Evolutionary conservation across 2,797 vertebrate genomes (phyloP), one percentile per base, ranked within the genome.

Genomic region (Anguilla pacifica): DNA sequence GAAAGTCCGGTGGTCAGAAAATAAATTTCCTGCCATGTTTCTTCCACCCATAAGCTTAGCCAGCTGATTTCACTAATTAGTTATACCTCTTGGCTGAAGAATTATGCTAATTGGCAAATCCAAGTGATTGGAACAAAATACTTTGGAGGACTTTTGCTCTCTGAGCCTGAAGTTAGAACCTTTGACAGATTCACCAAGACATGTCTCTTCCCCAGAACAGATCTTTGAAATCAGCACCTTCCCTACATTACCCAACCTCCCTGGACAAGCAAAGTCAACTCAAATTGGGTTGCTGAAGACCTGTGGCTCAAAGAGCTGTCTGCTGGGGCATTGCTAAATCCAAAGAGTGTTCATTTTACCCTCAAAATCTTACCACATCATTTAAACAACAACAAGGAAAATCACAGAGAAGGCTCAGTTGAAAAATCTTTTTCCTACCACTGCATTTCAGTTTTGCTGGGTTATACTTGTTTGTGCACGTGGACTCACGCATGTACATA

Each of bases 261-360:
- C 93, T 94, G 88, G 93, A 94, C 94, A 92, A 92, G 94, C 92
- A 94, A 95, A 96, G 70, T 86, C 85, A 95, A 95, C 92, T 95
- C 91, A 95, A 96, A 95, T 94, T 96, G 96, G 95, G 95, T 96
- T 94, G 96, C 91, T 28, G 91, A 88, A 93, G 95, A 95, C 95
- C 95, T 92, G 89, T 90, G 95, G 95, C 95, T 91, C 91, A 93
- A 91, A 89, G 93, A 91, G 90, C 92, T 90, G 93, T 93, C 91
- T 94, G 94, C 94, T 94, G 94, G 94, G 74, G 93, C 95, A 90
- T 94, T 94, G 43, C 79, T 94, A 93, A 95, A 96, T 95, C 91
- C 93, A 95, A 94, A 93, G 93, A 91, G 89, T 92, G 81, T 91
- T 90, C 93, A 90, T 86, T 91, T 67, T 85, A 91, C 90, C 92